These are phyloP conservation scores for Bellardia pandia DNA, from an alignment of 2,888 invertebrate species.

Conservation along the genomic window DNA sequence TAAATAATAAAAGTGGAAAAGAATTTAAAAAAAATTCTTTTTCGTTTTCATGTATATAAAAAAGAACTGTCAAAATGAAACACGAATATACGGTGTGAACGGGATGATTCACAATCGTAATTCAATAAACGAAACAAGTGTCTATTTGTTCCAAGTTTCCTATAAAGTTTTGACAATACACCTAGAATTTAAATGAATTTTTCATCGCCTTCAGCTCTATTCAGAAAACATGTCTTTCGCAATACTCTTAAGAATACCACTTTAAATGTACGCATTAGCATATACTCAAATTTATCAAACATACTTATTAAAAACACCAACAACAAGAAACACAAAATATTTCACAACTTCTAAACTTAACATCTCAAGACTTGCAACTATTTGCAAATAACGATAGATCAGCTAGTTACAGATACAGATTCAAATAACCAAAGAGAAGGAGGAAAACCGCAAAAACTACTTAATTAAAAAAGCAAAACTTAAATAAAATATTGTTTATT, in stretches of 20 bases:
- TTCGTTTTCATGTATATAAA: too few relatives aligned
- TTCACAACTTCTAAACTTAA: constrained; percentile 24
- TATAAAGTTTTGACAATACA: too few relatives aligned
- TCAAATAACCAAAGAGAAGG: neutral
- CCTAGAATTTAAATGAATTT: too few relatives aligned
- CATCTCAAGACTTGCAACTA: neutral
- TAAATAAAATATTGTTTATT: constrained; percentile 42
- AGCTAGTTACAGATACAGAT: neutral
- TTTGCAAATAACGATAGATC: neutral
- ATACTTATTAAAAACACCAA: neutral
- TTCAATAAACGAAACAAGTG: too few relatives aligned
- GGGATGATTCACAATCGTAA: too few relatives aligned
- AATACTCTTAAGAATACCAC: neutral
- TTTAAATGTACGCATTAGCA: neutral
- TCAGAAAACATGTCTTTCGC: neutral
- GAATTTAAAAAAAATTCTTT: too few relatives aligned
- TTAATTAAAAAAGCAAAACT: constrained; percentile 52
- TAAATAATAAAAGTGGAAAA: too few relatives aligned
- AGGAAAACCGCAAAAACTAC: constrained; percentile 48
- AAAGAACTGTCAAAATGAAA: too few relatives aligned
- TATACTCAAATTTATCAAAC: constrained; percentile 15
- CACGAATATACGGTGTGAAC: too few relatives aligned
- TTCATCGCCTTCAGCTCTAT: too few relatives aligned
- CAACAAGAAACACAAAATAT: constrained; percentile 33
- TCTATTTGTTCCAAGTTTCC: too few relatives aligned